These are phyloP conservation scores for Coccyzus lansbergi DNA, from an alignment of 2,797 vertebrate species.

Conservation along the genomic window DNA sequence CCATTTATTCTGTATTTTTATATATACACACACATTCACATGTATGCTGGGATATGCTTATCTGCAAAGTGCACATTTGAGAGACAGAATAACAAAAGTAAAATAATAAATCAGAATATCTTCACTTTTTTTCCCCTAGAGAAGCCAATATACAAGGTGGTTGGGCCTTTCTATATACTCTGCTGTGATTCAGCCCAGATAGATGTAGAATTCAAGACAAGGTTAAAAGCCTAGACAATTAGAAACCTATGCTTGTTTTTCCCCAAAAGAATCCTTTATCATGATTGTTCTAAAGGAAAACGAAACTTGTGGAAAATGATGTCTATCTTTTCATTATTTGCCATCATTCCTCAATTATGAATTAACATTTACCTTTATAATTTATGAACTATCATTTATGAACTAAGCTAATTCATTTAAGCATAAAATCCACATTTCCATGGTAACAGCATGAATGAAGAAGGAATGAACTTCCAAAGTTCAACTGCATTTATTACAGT, in stretches of 20 bases:
- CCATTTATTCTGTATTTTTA: background rate
- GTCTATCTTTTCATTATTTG: background rate
- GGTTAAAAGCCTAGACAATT: background rate
- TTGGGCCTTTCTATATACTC: background rate
- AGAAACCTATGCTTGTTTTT: background rate
- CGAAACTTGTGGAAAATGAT: background rate
- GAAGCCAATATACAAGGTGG: background rate
- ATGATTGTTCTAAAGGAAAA: background rate
- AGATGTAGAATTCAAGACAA: background rate
- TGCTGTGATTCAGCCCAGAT: background rate
- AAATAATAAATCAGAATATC: background rate
- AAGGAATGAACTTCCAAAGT: conserved; percentile 52
- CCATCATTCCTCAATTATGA: conserved; percentile 11
- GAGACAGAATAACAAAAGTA: background rate
- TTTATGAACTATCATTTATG: conserved; percentile 60
- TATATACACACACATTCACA: background rate
- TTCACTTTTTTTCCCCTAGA: background rate
- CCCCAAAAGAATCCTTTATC: background rate
- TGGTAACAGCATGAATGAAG: conserved; percentile 70
- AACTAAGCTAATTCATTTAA: conserved; percentile 65
- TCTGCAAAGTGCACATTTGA: background rate
- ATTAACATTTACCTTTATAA: conserved; percentile 63
- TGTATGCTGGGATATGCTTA: rapidly evolving
- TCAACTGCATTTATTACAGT: conserved; percentile 54
- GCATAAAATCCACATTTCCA: conserved; percentile 64